Evolutionary conservation across 2,113 vertebrate genomes (phyloP), one percentile per base, ranked within the genome.

Genomic region (Callocephalon fimbriatum): DNA sequence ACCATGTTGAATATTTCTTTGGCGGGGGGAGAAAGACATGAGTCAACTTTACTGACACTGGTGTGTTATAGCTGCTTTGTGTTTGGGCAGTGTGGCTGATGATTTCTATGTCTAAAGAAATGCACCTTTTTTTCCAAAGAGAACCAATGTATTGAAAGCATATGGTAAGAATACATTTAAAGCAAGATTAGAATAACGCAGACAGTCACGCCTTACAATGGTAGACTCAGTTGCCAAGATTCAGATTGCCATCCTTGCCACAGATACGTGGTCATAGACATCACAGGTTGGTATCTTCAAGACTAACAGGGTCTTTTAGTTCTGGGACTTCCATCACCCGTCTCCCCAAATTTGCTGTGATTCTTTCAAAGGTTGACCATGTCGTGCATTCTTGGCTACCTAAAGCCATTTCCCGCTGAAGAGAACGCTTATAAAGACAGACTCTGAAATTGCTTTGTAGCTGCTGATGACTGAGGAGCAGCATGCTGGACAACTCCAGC

Each of bases 141-240:
- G 8, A 42, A 19, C 1, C 2, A 50, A 90, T 59, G 2, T 31
- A 27, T 37, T 73, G 22, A 70, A 89, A 71, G 3, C 1, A 40
- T 20, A 76, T 76, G 2, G 7, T 25, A 67, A 50, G 9, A 45
- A 7, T 8, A 6, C 1, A 0, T 54, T 72, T 89, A 37, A 85
- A 87, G 4, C 2, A 20, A 63, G 7, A 66, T 45, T 32, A 59
- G 48, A 53, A n/a, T 40, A 78, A 67, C 3, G 48, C 15, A 51
- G 47, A 35, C 62, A 29, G 16, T 66, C 5, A 0, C 22, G 5
- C 1, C 12, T 66, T 0, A 0, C 8, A 50, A 1, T 15, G 61
- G 8, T 19, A 19, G 12, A 27, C 37, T 44, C 14, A 42, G 14
- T 15, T 50, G 45, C 2, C 9, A 51, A 80, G 67, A 76, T 19